A percentile compares a stretch with the other conserved stretches of the same genome.
phyloP scores from a whole-genome alignment of 2,888 invertebrate genomes.

The Carpatolechia fugitivella region DNA sequence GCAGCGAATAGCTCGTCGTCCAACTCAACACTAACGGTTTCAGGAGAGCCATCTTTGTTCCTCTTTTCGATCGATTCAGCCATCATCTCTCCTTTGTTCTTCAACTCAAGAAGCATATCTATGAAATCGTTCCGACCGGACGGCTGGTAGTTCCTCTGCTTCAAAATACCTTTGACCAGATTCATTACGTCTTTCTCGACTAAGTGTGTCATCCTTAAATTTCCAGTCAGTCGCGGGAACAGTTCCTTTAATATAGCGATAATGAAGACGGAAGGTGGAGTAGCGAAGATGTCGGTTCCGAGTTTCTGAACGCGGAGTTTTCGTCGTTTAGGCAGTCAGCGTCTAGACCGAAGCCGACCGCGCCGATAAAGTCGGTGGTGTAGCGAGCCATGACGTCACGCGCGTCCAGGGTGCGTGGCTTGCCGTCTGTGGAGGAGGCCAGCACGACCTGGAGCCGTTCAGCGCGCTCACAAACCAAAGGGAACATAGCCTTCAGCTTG shows the following conservation, averaged over 20 bases:
- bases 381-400: conserved; percentile 67
- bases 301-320: conserved; percentile 59
- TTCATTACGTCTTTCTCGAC: conserved; percentile 25
- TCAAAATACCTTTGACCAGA: conserved; percentile 29
- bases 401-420: conserved; percentile 33
- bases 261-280: conserved; percentile 46
- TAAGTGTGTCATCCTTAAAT: conserved; percentile 27
- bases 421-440: conserved; percentile 42
- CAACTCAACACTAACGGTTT: conserved; percentile 20
- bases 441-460: conserved; percentile 44
- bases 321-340: conserved; percentile 57
- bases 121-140: conserved; percentile 65
- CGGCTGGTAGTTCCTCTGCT: conserved; percentile 33
- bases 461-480: conserved; percentile 58
- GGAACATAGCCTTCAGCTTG: conserved; percentile 67
- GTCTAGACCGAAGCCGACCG: conserved; percentile 67
- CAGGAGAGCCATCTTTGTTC: conserved; percentile 23
- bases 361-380: conserved; percentile 67
- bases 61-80: conserved; percentile 26
- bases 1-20: conserved; percentile 26
- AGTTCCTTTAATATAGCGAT: conserved; percentile 45
- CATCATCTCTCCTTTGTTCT: conserved; percentile 24
- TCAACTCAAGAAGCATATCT: conserved; percentile 41
- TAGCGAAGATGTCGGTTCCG: conserved; percentile 57
- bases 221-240: conserved; percentile 46